phyloP scores from a whole-genome alignment of 2,113 vertebrate genomes.

The Siniperca chuatsi region DNA sequence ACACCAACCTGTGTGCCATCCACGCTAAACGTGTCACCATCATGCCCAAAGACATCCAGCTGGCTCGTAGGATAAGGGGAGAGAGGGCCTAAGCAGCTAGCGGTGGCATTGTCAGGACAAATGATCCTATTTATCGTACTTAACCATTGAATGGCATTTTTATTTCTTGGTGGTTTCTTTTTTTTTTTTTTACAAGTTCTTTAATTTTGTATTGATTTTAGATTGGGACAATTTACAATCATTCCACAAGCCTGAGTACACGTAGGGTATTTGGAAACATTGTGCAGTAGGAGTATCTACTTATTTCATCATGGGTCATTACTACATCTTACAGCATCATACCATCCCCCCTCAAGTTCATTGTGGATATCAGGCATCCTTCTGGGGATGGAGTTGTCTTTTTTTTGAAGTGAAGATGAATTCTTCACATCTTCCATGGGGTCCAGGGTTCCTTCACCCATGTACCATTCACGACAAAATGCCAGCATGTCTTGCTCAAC shows the following conservation, averaged over 20 bases:
- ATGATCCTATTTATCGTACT: constrained; percentile 78
- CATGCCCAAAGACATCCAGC: constrained; percentile 89
- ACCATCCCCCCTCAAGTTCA: constrained; percentile 1
- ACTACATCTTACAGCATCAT: constrained; percentile 31
- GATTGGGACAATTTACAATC: constrained; percentile 68
- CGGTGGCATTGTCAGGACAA: constrained; percentile 19
- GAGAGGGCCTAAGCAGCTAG: constrained; percentile 80
- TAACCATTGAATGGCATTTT: constrained; percentile 81
- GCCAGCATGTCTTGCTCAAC: constrained; percentile 66
- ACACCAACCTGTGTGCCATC: constrained; percentile 86
- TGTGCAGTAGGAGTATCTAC: constrained; percentile 52
- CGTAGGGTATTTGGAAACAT: constrained; percentile 55
- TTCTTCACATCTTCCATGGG: constrained; percentile 53
- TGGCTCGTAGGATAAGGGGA: constrained; percentile 88
- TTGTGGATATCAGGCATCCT: constrained; percentile 29
- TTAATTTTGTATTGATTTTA: constrained; percentile 75
- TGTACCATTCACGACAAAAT: constrained; percentile 55
- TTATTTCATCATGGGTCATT: constrained; percentile 42
- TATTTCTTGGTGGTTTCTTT: constrained; percentile 53
- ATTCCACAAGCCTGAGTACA: constrained; percentile 74
- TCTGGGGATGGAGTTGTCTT: constrained; percentile 16
- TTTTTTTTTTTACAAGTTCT: constrained; percentile 24
- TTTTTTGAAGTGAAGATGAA: constrained; percentile 12
- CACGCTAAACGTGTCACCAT: constrained; percentile 87
- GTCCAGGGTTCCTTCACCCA: constrained; percentile 46